phyloP scores from a whole-genome alignment of 1,140 invertebrate species.

The Nasonia giraulti region DNA sequence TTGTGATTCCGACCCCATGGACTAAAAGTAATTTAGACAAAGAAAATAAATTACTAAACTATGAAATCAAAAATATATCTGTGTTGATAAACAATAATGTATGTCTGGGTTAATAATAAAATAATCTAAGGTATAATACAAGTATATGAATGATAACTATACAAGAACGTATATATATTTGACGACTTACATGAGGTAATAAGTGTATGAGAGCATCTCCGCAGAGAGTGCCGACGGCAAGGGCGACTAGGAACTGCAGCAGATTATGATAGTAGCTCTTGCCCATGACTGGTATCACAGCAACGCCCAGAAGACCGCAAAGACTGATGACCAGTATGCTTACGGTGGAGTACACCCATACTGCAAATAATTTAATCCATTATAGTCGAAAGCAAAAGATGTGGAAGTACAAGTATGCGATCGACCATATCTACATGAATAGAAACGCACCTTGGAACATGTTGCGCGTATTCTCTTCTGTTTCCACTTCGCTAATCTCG shows the following conservation, averaged over 20 bases:
- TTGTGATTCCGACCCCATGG: constrained; percentile 70
- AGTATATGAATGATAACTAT: background rate
- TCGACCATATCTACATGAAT: background rate
- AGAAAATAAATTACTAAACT: constrained; percentile 6
- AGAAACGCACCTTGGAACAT: constrained; percentile 66
- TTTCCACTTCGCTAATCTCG: constrained; percentile 51
- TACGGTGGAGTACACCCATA: constrained; percentile 88
- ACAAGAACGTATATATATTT: background rate
- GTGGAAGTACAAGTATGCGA: background rate
- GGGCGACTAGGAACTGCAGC: constrained; percentile 91
- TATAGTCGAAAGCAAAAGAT: background rate
- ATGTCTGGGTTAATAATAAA: background rate
- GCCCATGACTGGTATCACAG: constrained; percentile 92
- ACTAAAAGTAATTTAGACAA: constrained; percentile 56
- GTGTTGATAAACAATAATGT: background rate
- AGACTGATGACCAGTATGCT: constrained; percentile 89
- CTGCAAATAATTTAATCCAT: constrained; percentile 67
- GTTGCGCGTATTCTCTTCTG: constrained; percentile 61
- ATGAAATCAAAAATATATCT: constrained; percentile 56
- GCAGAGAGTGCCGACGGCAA: constrained; percentile 92
- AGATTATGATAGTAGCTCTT: constrained; percentile 92
- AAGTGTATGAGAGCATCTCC: constrained; percentile 95
- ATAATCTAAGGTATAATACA: background rate
- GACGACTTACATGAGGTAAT: constrained; percentile 87
- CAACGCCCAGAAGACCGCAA: constrained; percentile 87